A percentile compares a stretch with the other conserved stretches of the same genome.
Evolutionary conservation across 2,113 vertebrate species (phyloP).

Genomic region (Pandion haliaetus): DNA sequence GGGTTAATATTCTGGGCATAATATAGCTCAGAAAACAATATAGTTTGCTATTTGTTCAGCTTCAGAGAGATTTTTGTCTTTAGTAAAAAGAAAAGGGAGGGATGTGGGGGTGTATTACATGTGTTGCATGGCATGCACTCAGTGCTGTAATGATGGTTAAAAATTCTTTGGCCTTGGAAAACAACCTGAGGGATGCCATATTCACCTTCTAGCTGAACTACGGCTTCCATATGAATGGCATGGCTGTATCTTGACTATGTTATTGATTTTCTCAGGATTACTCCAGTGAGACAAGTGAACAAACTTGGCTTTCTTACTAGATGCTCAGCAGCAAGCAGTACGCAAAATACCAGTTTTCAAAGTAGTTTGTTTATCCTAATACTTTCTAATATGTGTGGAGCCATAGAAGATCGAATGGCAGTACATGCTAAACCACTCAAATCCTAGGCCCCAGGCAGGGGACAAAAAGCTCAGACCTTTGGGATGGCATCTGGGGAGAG

Average conservation of each 20-base stretch:
- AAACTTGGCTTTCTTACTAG: background rate
- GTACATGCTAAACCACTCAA: background rate
- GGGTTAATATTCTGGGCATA: background rate
- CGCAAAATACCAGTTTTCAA: background rate
- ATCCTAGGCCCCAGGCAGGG: background rate
- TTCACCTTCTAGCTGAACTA: background rate
- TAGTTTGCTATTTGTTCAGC: background rate
- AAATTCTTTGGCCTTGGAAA: constrained; percentile 35
- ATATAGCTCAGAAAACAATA: background rate
- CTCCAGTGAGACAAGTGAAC: background rate
- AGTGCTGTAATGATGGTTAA: background rate
- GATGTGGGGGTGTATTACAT: background rate
- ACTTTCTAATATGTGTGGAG: background rate
- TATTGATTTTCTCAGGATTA: constrained; percentile 8
- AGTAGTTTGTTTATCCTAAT: background rate
- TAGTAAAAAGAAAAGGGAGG: background rate
- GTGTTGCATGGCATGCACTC: constrained; percentile 3
- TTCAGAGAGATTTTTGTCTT: constrained; percentile 8
- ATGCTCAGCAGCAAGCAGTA: background rate
- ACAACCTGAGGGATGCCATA: constrained; percentile 8
- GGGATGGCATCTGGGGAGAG: background rate
- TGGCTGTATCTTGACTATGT: background rate
- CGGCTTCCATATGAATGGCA: background rate
- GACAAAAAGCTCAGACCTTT: background rate
- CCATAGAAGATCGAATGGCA: background rate